Conservation (phyloP, 2,797 vertebrate species). For the Tolypeutes matacus region DNA sequence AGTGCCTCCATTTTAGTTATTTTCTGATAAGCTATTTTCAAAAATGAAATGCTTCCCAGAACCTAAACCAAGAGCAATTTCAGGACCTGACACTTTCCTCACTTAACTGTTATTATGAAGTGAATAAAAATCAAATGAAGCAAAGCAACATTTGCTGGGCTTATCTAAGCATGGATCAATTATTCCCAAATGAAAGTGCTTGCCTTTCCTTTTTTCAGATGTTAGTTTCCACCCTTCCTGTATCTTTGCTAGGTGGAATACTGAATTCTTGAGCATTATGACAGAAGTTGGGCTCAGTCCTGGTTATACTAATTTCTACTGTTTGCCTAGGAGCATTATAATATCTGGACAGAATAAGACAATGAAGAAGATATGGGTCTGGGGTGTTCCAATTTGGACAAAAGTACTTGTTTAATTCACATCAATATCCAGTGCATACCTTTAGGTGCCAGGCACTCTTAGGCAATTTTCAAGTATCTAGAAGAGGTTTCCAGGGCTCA, state of each 20-base stretch:
- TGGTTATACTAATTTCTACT: neutral
- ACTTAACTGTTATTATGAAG: conserved; percentile 25
- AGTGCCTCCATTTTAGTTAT: conserved; percentile 27
- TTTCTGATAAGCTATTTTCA: conserved; percentile 52
- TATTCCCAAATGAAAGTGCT: conserved; percentile 1
- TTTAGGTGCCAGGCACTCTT: neutral
- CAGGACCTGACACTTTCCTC: neutral
- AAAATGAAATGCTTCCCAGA: conserved; percentile 42
- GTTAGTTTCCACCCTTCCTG: neutral
- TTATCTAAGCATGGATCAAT: conserved; percentile 60
- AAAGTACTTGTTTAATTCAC: neutral
- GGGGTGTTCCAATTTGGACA: neutral
- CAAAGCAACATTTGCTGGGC: neutral
- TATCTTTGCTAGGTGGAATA: neutral
- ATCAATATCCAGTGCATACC: neutral
- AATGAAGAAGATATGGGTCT: neutral
- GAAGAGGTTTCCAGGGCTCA: neutral
- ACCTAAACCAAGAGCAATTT: conserved; percentile 46
- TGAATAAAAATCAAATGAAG: conserved; percentile 56
- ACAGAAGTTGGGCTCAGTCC: neutral
- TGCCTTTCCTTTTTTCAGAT: neutral
- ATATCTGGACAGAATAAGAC: neutral
- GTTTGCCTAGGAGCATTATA: neutral
- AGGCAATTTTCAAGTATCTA: neutral
- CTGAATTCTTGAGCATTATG: conserved; percentile 1